Base-by-base conservation (phyloP, 2,888 invertebrate genomes). In the Tetanocera ferruginea region DNA sequence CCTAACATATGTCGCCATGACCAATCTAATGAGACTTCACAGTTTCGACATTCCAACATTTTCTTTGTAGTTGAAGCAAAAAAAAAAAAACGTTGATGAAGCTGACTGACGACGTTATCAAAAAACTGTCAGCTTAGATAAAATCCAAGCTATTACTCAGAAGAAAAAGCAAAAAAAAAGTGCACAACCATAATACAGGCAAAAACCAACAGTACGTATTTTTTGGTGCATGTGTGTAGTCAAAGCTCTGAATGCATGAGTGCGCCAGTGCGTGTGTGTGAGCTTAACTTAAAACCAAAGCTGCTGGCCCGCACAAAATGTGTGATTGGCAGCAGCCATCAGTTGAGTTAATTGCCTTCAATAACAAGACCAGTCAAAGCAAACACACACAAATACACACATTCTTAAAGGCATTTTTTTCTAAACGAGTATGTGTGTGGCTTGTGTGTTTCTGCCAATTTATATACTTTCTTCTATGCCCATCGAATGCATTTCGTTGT, bases 301-400 rank as follows among this genome's bases (percentile, higher is more conserved):
- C n/a, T 31, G 31, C n/a, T 31, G 31, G 64, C 64, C 62, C 62
- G 60, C 62, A 28, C 60, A 28, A 49, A 62, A 62, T 37, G 73
- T 84, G 84, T 86, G 86, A 87, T 86, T 85, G 86, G 84, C 86
- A 86, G 85, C 78, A 82, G 82, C 84, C 84, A 87, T 86, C 86
- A 85, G 80, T 80, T 76, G 85, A 86, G 84, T 86, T 86, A 86
- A 87, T 86, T 86, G 87, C 84, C 84, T 84, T 83, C 85, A 83
- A 85, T 85, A 49, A 9, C 43, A 62, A 43, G 73, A 60, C 37
- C 43, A 25, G n/a, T 17, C 64, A 25, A 31, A 64, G 28, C 2
- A 23, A 23, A 25, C 57, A 19, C 23, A 23, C 23, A 23, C 57
- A 19, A 5, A 23, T 11, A 23, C 57, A 19, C 57, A 25, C 57